These are phyloP conservation scores for Malacoctenus gilli DNA, from an alignment of 2,797 vertebrate species.

Conservation along the genomic window DNA sequence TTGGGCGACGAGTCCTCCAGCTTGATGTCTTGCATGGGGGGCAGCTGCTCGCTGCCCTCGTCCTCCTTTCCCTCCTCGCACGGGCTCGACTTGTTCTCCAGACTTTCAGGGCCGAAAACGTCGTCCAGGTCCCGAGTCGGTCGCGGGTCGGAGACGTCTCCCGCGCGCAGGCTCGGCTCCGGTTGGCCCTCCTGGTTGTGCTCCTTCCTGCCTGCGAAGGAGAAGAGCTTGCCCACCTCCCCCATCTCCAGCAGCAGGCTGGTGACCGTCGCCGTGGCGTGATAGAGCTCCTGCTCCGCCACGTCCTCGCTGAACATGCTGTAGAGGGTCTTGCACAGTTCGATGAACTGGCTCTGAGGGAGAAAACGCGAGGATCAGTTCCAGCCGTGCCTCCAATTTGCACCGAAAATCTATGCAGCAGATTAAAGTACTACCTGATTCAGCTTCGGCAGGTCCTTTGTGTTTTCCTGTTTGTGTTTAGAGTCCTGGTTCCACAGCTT, in stretches of 20 bases:
- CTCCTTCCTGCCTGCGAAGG: conserved; percentile 68
- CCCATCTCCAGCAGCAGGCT: conserved; percentile 97
- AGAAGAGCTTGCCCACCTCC: conserved; percentile 93
- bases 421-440: conserved; percentile 84
- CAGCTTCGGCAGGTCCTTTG: conserved; percentile 91
- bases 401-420: fast-evolving
- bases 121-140: conserved; percentile 57
- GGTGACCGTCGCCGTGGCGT: conserved; percentile 94
- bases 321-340: conserved; percentile 97
- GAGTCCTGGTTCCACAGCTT: conserved; percentile 93
- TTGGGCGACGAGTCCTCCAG: conserved; percentile 93
- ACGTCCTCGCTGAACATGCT: conserved; percentile 97
- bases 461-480: conserved; percentile 85
- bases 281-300: conserved; percentile 95
- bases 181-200: conserved; percentile 51
- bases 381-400: not conserved
- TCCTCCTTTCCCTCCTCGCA: conserved; percentile 34
- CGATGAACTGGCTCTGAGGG: conserved; percentile 93
- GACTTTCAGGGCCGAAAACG: conserved; percentile 50
- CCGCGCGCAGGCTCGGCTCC: not conserved
- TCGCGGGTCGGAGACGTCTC: conserved; percentile 18
- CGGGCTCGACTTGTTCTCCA: conserved; percentile 33
- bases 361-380: not conserved
- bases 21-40: conserved; percentile 92
- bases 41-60: conserved; percentile 67